These are phyloP conservation scores for Nixonia krombeini DNA, from an alignment of 1,140 invertebrate genomes.

Conservation along the genomic window DNA sequence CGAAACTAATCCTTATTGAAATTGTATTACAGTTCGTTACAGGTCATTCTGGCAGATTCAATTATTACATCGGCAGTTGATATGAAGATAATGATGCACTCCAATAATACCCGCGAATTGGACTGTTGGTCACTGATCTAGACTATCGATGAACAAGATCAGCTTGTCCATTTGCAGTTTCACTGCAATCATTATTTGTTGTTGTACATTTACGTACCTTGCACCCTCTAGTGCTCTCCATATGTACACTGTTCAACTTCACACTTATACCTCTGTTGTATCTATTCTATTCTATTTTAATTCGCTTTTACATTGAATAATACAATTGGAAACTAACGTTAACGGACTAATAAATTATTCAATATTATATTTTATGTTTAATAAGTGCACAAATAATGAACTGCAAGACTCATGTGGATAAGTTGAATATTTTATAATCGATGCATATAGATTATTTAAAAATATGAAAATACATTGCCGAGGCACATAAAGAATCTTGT, in stretches of 20 bases:
- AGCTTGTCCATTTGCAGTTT: constrained; percentile 31
- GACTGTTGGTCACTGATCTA: constrained; percentile 35
- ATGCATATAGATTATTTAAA: constrained; percentile 25
- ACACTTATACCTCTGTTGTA: no score
- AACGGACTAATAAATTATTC: no score
- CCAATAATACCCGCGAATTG: constrained; percentile 6
- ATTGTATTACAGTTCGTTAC: constrained; percentile 59
- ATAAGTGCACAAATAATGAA: neutral
- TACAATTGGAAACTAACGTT: no score
- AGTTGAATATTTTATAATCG: constrained; percentile 18
- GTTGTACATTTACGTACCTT: neutral
- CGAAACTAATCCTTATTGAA: constrained; percentile 47
- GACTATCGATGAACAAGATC: constrained; percentile 31
- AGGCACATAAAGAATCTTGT: no score
- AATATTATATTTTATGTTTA: no score
- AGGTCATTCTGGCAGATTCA: constrained; percentile 67
- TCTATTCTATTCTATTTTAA: no score
- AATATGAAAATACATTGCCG: neutral
- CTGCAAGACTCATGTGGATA: neutral
- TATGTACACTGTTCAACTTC: no score
- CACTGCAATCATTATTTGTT: constrained; percentile 13
- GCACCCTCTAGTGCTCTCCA: no score
- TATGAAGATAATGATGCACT: neutral
- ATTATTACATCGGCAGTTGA: constrained; percentile 18
- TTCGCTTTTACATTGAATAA: no score